A percentile compares a stretch with the other conserved stretches of the same genome.
Conservation (phyloP, 2,888 invertebrate species). For the Resseliella maxima region DNA sequence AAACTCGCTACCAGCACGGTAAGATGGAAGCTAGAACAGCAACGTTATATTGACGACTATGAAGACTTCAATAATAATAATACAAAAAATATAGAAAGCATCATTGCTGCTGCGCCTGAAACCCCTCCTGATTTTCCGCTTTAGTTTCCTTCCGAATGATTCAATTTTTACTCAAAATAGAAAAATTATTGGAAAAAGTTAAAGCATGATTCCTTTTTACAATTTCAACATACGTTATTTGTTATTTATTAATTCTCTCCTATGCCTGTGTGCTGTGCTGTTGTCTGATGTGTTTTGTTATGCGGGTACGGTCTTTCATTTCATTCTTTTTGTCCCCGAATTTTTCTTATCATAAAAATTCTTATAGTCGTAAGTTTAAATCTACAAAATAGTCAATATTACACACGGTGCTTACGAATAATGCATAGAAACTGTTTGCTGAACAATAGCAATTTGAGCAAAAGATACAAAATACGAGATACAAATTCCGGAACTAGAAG, state of each 20-base stretch:
- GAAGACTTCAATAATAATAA: too few species aligned
- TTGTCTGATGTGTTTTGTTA: background rate
- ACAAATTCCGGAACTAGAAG: background rate
- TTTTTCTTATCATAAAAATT: slow-evolving; percentile 19
- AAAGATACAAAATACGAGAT: too few species aligned
- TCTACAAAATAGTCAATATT: slow-evolving; percentile 22
- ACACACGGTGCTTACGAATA: background rate
- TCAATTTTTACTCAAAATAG: slow-evolving; percentile 38
- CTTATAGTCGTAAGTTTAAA: slow-evolving; percentile 14
- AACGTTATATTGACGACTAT: background rate
- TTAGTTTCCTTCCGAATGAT: slow-evolving; percentile 11
- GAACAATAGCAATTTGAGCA: background rate
- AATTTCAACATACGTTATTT: slow-evolving; percentile 28
- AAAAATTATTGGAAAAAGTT: slow-evolving; percentile 36
- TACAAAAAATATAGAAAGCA: background rate
- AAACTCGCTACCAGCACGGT: too few species aligned
- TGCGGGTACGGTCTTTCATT: background rate
- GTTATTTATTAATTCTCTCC: slow-evolving; percentile 20
- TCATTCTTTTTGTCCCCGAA: background rate
- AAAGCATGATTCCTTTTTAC: slow-evolving; percentile 28
- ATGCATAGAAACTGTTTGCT: background rate
- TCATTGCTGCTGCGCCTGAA: slow-evolving; percentile 35
- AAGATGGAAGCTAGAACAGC: too few species aligned
- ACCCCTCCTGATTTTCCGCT: slow-evolving; percentile 31
- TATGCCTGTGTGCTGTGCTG: background rate